phyloP scores from a whole-genome alignment of 2,888 invertebrate genomes.

The Cataglyphis livida region DNA sequence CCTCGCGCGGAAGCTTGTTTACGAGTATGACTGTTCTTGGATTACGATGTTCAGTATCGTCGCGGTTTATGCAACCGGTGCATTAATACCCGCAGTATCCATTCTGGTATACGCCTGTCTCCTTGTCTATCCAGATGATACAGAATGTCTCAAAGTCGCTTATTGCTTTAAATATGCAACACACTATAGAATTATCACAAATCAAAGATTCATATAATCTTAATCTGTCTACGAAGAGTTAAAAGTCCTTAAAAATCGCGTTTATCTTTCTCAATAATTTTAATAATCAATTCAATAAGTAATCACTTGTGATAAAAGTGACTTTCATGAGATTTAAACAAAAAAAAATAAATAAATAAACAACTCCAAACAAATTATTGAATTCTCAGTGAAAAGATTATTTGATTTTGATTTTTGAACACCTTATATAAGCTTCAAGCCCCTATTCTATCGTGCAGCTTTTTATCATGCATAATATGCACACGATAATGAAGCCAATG shows the following conservation, averaged over 20 bases:
- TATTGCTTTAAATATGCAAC: background rate
- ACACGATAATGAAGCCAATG: constrained; percentile 9
- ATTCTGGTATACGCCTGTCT: background rate
- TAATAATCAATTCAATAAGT: background rate
- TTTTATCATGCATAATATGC: constrained; percentile 19
- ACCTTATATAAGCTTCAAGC: background rate
- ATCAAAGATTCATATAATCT: background rate
- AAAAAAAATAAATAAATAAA: background rate
- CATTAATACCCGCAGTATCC: constrained; percentile 27
- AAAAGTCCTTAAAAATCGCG: background rate
- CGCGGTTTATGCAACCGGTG: constrained; percentile 51
- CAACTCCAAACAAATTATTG: background rate
- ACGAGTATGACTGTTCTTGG: constrained; percentile 62
- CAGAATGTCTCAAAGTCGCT: background rate
- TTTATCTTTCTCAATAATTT: background rate
- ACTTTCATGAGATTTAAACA: background rate
- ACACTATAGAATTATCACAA: background rate
- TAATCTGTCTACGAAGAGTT: background rate
- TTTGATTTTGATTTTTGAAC: background rate
- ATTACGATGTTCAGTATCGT: constrained; percentile 60
- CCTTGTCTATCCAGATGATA: background rate
- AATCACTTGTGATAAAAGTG: background rate
- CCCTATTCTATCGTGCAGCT: background rate
- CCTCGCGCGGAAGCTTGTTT: constrained; percentile 61
- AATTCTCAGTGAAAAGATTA: background rate